A percentile compares a stretch with the other conserved stretches of the same genome.
Conservation (phyloP, 2,888 invertebrate genomes). For the Cosmia pyralina region DNA sequence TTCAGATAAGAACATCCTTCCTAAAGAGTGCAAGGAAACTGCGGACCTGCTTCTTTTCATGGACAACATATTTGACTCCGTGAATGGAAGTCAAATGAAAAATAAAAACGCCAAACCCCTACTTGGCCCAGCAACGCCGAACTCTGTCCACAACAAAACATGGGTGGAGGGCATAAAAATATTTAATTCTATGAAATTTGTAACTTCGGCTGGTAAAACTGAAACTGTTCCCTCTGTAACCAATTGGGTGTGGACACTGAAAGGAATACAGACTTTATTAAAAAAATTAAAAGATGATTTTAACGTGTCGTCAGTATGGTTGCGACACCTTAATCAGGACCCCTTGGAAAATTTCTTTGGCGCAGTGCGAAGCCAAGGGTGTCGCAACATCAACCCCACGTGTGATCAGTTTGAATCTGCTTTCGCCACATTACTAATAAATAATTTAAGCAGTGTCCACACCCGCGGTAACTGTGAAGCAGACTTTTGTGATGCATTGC, state of each 20-base stretch:
- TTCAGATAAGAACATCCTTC: conserved; percentile 56
- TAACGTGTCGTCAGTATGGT: too few species aligned
- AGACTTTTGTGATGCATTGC: conserved; percentile 23
- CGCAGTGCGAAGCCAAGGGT: too few species aligned
- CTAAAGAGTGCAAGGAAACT: conserved; percentile 54
- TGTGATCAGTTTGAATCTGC: too few species aligned
- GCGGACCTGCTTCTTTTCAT: conserved; percentile 60
- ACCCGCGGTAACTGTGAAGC: too few species aligned
- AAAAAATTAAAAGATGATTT: too few species aligned
- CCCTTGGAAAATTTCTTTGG: too few species aligned
- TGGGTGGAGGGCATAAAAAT: conserved; percentile 23
- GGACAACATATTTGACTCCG: conserved; percentile 41
- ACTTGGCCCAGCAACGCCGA: conserved; percentile 42
- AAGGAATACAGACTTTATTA: conserved; percentile 12
- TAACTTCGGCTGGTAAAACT: neutral
- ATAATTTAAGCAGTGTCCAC: too few species aligned
- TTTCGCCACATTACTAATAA: too few species aligned
- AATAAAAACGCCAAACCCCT: conserved; percentile 51
- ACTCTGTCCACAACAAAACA: conserved; percentile 11
- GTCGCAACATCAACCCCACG: too few species aligned
- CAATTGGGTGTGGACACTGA: conserved; percentile 51
- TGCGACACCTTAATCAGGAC: too few species aligned
- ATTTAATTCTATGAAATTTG: conserved; percentile 28
- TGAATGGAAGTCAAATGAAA: conserved; percentile 56
- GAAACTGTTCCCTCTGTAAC: conserved; percentile 30